Evolutionary conservation across 1,140 invertebrate species (phyloP), one percentile per base, ranked within the genome.

Genomic region (Pinna nobilis): DNA sequence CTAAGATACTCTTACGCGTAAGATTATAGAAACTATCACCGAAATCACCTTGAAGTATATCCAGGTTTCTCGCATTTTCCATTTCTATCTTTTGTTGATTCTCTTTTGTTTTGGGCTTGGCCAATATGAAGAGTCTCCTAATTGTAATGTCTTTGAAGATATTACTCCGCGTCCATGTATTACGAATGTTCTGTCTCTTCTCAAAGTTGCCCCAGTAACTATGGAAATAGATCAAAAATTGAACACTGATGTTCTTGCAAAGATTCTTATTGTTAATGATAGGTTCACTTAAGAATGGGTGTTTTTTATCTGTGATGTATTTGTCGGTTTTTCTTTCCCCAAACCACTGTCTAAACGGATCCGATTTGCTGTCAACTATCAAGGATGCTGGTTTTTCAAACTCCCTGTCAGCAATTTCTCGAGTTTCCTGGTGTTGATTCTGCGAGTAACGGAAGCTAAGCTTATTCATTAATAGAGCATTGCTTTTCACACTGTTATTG

Each of bases 1-100:
- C 95, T 94, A 96, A 96, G 0, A 95, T 84, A 82, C 97, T 95
- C 67, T 87, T 87, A 23, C 68, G 50, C 7, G 82, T 85, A 20
- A 86, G 53, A 65, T 86, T 85, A 37, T 53, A 44, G 49, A 81
- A 83, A 30, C 68, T 76, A 66, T 87, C 85, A 15, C 35, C 35
- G 49, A 87, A 87, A 57, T 86, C 76, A 2, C 76, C 84, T 49
- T 86, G 82, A 1, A 87, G 68, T 9, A 87, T 81, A 66, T 87
- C 85, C 3, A 74, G 69, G 53, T 80, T 91, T 0, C 59, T 49
- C 2, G 74, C 28, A 33, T 74, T 80, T 33, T 85, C 84, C 15
- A 67, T 69, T 25, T 76, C 55, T 53, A 84, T 67, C 5, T 51
- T 49, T 1, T 76, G n/a, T 69, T 83, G 78, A 0, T 33, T 37